Conservation (phyloP, 2,113 vertebrate genomes). For the Aythya baeri region DNA sequence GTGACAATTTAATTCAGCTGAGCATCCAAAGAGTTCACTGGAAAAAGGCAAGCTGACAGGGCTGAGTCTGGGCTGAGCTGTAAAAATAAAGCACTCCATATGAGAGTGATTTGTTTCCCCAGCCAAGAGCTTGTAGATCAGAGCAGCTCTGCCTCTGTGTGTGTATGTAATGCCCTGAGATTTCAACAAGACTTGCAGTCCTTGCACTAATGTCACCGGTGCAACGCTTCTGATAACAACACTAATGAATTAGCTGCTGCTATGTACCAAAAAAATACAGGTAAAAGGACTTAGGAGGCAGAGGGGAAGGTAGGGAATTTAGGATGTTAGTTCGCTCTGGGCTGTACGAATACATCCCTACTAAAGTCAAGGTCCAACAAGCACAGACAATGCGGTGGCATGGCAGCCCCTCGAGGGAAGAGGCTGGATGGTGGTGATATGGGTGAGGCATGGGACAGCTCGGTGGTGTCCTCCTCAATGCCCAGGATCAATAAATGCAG, state of each 20-base stretch:
- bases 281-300: background rate
- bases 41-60: background rate
- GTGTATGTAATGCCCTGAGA: background rate
- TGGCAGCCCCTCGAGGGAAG: background rate
- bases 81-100: slow-evolving; percentile 2
- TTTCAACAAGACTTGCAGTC: background rate
- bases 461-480: background rate
- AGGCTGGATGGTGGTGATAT: background rate
- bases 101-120: background rate
- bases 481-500: background rate
- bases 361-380: background rate
- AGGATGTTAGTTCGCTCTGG: background rate
- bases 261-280: background rate
- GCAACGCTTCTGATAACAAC: background rate
- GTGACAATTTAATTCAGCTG: background rate
- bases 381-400: background rate
- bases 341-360: background rate
- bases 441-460: background rate
- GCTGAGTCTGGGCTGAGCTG: background rate
- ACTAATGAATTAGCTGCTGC: background rate
- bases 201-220: background rate
- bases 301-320: background rate
- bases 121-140: background rate
- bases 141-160: background rate
- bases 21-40: background rate